Base-by-base conservation (phyloP, 2,888 invertebrate species). In the Drymonia ruficornis region DNA sequence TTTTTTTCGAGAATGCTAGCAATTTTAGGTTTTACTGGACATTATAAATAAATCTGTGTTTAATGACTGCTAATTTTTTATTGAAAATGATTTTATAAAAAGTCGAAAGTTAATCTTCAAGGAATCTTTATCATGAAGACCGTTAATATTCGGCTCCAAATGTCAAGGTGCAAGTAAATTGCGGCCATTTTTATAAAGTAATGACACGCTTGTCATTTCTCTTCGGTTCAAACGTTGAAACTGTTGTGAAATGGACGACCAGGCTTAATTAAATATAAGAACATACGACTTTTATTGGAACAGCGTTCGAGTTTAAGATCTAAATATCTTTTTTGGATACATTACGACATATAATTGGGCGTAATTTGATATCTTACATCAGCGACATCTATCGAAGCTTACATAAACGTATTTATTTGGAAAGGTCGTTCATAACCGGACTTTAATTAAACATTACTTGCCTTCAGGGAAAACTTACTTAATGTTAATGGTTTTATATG, bases 91-190 rank as follows among this genome's bases (percentile, higher is more conserved):
- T 13, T 36, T n/a, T 7, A 36, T 36, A n/a, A 13, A 45, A 18
- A 31, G 53, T 45, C 42, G 49, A 55, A 52, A 16, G 1, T 12
- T 2, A 45, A 46, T 43, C 43, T 15, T 42, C 16, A 46, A 49
- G 47, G 50, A 31, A 55, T 56, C 52, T 53, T 61, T 49, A 63
- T 53, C 31, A 36, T 47, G 52, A 63, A 54, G 44, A 59, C 51
- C 56, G 49, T 61, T 62, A 63, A 60, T 71, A 55, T 60, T 65
- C 42, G 45, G 57, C 53, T 28, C 63, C 54, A 52, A 86, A 83
- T 79, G 76, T 74, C 83, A 83, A 75, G 74, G 72, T 68, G 65
- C 56, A 64, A 55, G 70, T 62, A 72, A 82, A 78, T 78, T 78
- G 65, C 75, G 55, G 72, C 73, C 56, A 67, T 72, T 72, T 76